phyloP scores from a whole-genome alignment of 1,140 invertebrate genomes.

The Thaumatotibia leucotreta region DNA sequence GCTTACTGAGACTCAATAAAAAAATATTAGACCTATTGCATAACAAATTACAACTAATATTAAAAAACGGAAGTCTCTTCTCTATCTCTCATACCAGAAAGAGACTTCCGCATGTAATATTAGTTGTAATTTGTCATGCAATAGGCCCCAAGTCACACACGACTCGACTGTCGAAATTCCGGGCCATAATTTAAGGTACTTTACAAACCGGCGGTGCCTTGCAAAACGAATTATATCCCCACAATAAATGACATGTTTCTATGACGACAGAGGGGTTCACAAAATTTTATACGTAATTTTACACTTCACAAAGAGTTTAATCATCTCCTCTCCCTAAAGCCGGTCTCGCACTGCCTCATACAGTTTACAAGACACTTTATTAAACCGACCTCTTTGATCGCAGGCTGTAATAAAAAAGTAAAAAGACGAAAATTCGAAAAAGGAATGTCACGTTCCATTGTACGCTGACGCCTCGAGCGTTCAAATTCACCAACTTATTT shows the following conservation, averaged over 20 bases:
- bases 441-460: slow-evolving; percentile 37
- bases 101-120: too few species aligned
- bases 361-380: slow-evolving; percentile 35
- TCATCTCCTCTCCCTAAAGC: slow-evolving; percentile 1
- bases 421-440: slow-evolving; percentile 36
- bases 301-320: slow-evolving; percentile 1
- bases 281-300: background rate
- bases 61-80: too few species aligned
- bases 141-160: too few species aligned
- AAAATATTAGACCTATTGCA: too few species aligned
- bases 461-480: slow-evolving; percentile 27
- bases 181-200: too few species aligned
- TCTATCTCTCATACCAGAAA: too few species aligned
- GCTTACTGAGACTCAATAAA: too few species aligned
- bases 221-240: background rate
- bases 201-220: too few species aligned
- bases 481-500: slow-evolving; percentile 25
- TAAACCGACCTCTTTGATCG: slow-evolving; percentile 39
- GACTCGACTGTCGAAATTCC: too few species aligned
- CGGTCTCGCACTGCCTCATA: background rate
- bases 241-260: background rate
- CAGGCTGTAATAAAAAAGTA: slow-evolving; percentile 40
- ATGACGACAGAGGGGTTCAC: background rate
- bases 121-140: too few species aligned
- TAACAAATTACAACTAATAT: too few species aligned